A percentile compares a stretch with the other conserved stretches of the same genome.
Conservation (phyloP, 2,888 invertebrate species). For the Falcaria lacertinaria region DNA sequence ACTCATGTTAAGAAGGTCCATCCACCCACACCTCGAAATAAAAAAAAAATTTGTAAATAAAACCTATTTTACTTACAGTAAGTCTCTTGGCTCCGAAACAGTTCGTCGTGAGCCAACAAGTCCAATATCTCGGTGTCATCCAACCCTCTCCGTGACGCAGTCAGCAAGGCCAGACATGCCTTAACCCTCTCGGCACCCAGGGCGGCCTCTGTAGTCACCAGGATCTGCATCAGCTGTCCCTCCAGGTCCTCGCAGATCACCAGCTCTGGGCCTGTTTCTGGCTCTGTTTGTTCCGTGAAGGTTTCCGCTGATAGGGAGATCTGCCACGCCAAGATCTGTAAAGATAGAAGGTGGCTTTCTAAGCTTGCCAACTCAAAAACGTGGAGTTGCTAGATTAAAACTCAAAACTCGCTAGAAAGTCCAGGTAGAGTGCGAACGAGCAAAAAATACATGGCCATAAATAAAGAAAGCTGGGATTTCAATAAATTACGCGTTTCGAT, state of each 20-base stretch:
- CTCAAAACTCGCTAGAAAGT: too few species aligned
- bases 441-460: too few species aligned
- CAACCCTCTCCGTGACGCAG: slow-evolving; percentile 87
- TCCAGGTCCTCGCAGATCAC: slow-evolving; percentile 66
- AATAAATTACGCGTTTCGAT: too few species aligned
- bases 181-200: slow-evolving; percentile 83
- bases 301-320: slow-evolving; percentile 73
- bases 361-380: too few species aligned
- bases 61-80: slow-evolving; percentile 83
- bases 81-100: slow-evolving; percentile 82
- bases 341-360: slow-evolving; percentile 4
- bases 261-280: slow-evolving; percentile 57
- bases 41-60: too few species aligned
- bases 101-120: slow-evolving; percentile 81
- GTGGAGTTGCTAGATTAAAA: too few species aligned
- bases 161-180: slow-evolving; percentile 84
- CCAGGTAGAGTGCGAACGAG: too few species aligned
- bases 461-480: too few species aligned
- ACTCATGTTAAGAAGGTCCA: too few species aligned
- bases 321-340: slow-evolving; percentile 74
- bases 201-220: slow-evolving; percentile 84
- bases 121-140: slow-evolving; percentile 90
- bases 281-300: slow-evolving; percentile 62
- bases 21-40: too few species aligned
- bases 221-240: slow-evolving; percentile 82